phyloP scores from a whole-genome alignment of 2,888 invertebrate genomes.

The Cabera pusaria region DNA sequence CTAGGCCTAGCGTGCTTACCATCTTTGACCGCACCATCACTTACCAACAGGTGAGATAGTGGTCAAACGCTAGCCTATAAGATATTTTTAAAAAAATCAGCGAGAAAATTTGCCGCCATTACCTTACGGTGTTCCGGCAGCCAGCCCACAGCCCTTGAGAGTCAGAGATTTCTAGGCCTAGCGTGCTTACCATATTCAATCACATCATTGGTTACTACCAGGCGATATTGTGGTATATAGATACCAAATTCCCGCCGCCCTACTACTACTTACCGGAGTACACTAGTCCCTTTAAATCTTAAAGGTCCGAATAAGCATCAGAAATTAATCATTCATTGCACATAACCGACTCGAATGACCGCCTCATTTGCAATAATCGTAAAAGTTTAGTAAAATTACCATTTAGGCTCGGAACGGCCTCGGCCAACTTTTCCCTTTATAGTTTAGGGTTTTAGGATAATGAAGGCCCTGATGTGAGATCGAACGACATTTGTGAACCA shows the following conservation, averaged over 20 bases:
- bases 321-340: conserved; percentile 28
- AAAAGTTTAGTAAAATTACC: conserved; percentile 38
- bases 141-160: no score
- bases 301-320: conserved; percentile 11
- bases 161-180: no score
- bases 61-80: no score
- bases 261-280: background rate
- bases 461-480: conserved; percentile 39
- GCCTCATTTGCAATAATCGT: conserved; percentile 38
- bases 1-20: no score
- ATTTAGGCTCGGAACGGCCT: conserved; percentile 31
- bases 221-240: no score
- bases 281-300: conserved; percentile 1
- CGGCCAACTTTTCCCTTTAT: conserved; percentile 38
- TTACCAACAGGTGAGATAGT: no score
- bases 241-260: background rate
- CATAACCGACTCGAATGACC: conserved; percentile 26
- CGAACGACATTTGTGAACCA: conserved; percentile 39
- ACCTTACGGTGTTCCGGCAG: no score
- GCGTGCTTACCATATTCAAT: no score
- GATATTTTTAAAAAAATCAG: no score
- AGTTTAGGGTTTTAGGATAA: conserved; percentile 40
- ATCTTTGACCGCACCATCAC: no score
- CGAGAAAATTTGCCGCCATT: no score
- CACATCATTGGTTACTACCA: no score